Conservation (phyloP, 2,797 vertebrate species). For the Halcyon chelicuti region DNA sequence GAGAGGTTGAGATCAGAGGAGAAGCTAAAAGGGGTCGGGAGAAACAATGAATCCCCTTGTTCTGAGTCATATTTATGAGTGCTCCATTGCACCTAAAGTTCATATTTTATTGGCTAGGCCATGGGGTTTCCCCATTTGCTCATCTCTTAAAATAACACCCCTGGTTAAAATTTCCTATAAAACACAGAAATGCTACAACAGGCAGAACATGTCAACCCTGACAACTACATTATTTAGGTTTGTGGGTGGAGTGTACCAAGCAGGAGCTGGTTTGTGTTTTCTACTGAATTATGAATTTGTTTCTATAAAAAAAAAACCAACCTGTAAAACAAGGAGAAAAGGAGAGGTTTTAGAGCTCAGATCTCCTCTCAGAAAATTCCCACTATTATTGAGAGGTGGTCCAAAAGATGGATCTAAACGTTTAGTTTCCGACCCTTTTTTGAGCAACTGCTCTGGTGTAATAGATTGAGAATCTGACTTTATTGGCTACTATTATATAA, state of each 20-base stretch:
- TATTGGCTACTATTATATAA: not conserved
- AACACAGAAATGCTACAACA: slow-evolving; percentile 60
- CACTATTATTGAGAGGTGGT: not conserved
- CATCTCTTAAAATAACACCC: slow-evolving; percentile 84
- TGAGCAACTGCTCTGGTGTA: not conserved
- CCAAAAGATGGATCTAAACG: not conserved
- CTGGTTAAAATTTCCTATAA: slow-evolving; percentile 77
- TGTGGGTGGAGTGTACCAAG: slow-evolving; percentile 19
- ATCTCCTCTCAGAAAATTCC: not conserved
- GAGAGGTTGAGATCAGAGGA: slow-evolving; percentile 79
- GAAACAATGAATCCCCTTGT: slow-evolving; percentile 83
- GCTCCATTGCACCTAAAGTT: slow-evolving; percentile 80
- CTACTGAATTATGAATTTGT: slow-evolving; percentile 20
- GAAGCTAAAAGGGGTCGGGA: slow-evolving; percentile 61
- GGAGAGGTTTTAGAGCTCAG: not conserved
- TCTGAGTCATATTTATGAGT: slow-evolving; percentile 81
- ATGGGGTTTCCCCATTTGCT: slow-evolving; percentile 82
- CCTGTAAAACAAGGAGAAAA: not conserved
- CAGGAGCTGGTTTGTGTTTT: slow-evolving; percentile 38
- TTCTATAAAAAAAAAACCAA: not conserved
- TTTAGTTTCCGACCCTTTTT: not conserved
- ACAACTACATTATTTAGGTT: slow-evolving; percentile 73
- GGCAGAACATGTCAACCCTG: slow-evolving; percentile 65
- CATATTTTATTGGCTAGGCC: slow-evolving; percentile 81
- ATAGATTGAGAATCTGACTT: not conserved